These are phyloP conservation scores for Scaptomyza polygonia DNA, from an alignment of 2,888 invertebrate species.

Conservation along the genomic window DNA sequence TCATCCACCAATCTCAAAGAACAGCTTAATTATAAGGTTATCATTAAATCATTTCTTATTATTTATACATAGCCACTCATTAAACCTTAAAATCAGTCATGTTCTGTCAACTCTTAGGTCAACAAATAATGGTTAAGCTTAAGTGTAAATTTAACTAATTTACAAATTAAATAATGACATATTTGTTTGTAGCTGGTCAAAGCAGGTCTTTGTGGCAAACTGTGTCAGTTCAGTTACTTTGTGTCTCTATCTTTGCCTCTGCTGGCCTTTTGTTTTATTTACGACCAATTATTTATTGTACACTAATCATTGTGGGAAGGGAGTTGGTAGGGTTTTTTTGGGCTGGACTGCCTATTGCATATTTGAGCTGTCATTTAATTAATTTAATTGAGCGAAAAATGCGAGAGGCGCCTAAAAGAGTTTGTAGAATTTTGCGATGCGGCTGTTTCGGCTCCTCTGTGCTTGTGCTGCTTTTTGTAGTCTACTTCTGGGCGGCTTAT, in stretches of 20 bases:
- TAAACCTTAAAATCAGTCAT: neutral
- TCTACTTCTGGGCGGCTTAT: slow-evolving; percentile 64
- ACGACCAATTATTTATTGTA: slow-evolving; percentile 6
- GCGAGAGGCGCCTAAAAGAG: slow-evolving; percentile 66
- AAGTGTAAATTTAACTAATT: neutral
- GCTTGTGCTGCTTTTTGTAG: slow-evolving; percentile 32
- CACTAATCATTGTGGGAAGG: slow-evolving; percentile 27
- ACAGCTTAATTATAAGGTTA: too few relatives aligned
- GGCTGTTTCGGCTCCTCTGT: slow-evolving; percentile 11
- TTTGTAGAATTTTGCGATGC: slow-evolving; percentile 45
- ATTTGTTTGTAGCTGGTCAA: neutral
- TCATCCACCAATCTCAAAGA: too few relatives aligned
- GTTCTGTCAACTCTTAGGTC: neutral
- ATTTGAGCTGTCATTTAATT: slow-evolving; percentile 65
- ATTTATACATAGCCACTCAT: neutral
- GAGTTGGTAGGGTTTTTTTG: neutral
- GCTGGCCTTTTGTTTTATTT: slow-evolving; percentile 1
- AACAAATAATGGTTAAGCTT: neutral
- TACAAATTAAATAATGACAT: neutral
- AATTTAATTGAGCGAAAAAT: slow-evolving; percentile 74
- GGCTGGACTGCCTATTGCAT: slow-evolving; percentile 40
- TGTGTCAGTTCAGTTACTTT: neutral
- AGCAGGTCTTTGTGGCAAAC: slow-evolving; percentile 6
- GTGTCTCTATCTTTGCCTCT: neutral
- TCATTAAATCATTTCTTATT: neutral